A percentile compares a stretch with the other conserved stretches of the same genome.
Evolutionary conservation across 1,140 invertebrate species (phyloP).

Genomic region (Lepidurus apus): DNA sequence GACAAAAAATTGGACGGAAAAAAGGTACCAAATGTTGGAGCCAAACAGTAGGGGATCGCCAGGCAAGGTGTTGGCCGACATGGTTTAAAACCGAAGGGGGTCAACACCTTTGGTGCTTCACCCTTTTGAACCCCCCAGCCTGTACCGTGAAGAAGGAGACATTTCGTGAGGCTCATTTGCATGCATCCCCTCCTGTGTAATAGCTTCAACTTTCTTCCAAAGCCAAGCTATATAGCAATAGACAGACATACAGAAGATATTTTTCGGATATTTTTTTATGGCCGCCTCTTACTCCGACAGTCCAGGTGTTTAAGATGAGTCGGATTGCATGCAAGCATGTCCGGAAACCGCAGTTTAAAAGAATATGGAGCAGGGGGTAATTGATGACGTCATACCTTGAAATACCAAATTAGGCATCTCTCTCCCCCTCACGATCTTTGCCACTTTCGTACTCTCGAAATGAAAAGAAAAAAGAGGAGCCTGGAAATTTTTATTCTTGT

Average conservation of each 20-base stretch:
- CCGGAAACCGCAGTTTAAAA: background rate
- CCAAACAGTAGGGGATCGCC: constrained; percentile 13
- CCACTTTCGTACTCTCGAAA: background rate
- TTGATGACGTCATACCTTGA: background rate
- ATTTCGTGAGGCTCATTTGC: constrained; percentile 10
- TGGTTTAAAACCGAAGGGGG: constrained; percentile 13
- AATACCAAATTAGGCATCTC: background rate
- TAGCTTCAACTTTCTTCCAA: constrained; percentile 7
- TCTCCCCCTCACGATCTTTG: background rate
- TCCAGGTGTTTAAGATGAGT: background rate
- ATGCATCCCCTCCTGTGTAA: constrained; percentile 21
- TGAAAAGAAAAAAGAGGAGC: too few species aligned
- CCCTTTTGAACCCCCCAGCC: constrained; percentile 13
- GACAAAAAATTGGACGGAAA: background rate
- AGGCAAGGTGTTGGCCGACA: constrained; percentile 14
- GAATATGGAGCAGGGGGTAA: background rate
- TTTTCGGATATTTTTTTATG: background rate
- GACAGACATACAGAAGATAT: background rate
- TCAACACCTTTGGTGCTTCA: constrained; percentile 21
- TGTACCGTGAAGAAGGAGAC: constrained; percentile 8
- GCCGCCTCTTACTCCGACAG: background rate
- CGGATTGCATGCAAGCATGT: background rate
- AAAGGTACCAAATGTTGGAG: background rate
- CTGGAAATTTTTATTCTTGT: too few species aligned
- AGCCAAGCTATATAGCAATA: background rate